phyloP scores from a whole-genome alignment of 2,113 vertebrate species.

The Callocephalon fimbriatum region DNA sequence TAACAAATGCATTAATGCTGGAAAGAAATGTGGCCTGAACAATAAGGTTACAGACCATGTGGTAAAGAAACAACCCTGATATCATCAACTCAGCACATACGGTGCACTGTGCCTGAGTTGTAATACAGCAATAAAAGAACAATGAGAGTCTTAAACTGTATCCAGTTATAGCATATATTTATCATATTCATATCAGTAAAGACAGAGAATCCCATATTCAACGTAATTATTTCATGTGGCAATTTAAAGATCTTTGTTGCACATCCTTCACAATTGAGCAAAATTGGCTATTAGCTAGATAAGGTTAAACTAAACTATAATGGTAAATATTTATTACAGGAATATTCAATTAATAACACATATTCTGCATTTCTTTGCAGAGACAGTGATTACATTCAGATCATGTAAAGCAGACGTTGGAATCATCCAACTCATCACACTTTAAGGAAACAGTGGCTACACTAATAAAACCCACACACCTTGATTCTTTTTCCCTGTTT shows the following conservation, averaged over 20 bases:
- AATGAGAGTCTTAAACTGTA: conserved; percentile 64
- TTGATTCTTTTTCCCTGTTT: not conserved
- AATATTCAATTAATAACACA: conserved; percentile 50
- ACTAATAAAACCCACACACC: conserved; percentile 6
- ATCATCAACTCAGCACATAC: conserved; percentile 73
- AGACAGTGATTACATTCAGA: conserved; percentile 2
- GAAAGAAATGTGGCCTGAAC: conserved; percentile 91
- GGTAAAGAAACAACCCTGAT: conserved; percentile 73
- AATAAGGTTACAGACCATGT: conserved; percentile 87
- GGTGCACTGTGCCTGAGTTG: conserved; percentile 63
- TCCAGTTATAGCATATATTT: conserved; percentile 51
- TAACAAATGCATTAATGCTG: conserved; percentile 92
- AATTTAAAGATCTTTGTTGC: conserved; percentile 66
- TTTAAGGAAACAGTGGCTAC: conserved; percentile 8
- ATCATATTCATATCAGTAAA: conserved; percentile 57
- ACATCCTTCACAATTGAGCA: conserved; percentile 33
- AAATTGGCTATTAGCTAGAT: conserved; percentile 58
- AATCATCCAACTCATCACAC: not conserved
- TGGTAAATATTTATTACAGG: conserved; percentile 55
- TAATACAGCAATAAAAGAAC: conserved; percentile 51
- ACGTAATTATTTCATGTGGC: conserved; percentile 60
- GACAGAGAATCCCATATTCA: conserved; percentile 56
- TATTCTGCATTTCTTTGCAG: conserved; percentile 44
- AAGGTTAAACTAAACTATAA: conserved; percentile 46
- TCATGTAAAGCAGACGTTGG: not conserved